Evolutionary conservation across 2,113 vertebrate species (phyloP).

Genomic region (Hippoglossus stenolepis): DNA sequence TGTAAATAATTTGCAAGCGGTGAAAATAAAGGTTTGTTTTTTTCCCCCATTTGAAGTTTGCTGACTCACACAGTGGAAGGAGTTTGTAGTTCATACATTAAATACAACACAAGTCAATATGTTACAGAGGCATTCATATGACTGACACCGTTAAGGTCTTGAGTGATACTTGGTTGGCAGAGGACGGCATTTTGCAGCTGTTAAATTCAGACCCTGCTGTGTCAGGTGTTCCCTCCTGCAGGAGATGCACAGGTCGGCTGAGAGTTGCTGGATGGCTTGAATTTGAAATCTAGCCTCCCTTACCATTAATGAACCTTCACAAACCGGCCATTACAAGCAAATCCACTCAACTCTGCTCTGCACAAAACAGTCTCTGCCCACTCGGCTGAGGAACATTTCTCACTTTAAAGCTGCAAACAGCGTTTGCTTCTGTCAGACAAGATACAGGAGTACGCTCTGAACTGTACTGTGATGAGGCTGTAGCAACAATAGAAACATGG

Average conservation of each 20-base stretch:
- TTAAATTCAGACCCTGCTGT: slow-evolving; percentile 5
- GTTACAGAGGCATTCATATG: background rate
- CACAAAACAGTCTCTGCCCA: background rate
- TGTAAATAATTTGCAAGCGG: background rate
- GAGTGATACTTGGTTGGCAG: background rate
- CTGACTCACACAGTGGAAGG: slow-evolving; percentile 5
- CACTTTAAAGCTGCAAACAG: background rate
- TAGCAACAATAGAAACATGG: background rate
- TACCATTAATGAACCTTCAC: too few relatives aligned
- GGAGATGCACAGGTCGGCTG: background rate
- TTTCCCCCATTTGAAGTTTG: background rate
- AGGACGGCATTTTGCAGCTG: slow-evolving; percentile 34
- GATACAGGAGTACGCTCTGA: background rate
- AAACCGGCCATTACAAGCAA: background rate
- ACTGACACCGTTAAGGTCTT: background rate
- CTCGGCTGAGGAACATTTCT: background rate
- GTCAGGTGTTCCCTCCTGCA: background rate
- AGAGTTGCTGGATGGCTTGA: background rate
- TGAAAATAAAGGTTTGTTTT: background rate
- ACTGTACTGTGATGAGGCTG: background rate
- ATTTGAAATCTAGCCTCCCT: background rate
- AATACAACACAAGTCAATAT: background rate
- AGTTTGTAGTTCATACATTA: slow-evolving; percentile 6
- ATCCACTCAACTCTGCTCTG: background rate
- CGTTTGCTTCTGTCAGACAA: background rate